These are phyloP conservation scores for Ardeotis arabs DNA, from an alignment of 2,113 vertebrate species.

Conservation along the genomic window DNA sequence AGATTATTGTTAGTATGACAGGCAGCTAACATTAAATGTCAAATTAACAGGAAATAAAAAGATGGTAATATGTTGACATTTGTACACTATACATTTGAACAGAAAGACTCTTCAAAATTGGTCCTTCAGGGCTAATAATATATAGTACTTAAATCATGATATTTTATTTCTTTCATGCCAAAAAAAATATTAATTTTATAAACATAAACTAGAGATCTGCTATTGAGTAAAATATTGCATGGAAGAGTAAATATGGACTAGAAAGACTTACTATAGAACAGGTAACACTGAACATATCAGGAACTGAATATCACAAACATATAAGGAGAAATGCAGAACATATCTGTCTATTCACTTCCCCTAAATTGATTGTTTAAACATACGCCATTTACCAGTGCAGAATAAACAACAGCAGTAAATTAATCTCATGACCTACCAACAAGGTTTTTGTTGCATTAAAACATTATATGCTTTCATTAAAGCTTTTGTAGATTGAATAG, in stretches of 20 bases:
- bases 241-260: neutral
- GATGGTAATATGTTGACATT: constrained; percentile 39
- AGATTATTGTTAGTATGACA: constrained; percentile 53
- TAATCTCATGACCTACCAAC: neutral
- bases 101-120: constrained; percentile 47
- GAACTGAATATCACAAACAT: neutral
- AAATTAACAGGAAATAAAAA: constrained; percentile 72
- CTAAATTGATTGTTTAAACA: neutral
- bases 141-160: neutral
- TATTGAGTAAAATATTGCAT: constrained; percentile 12
- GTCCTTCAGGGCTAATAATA: constrained; percentile 40
- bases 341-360: neutral
- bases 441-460: neutral
- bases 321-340: neutral
- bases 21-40: constrained; percentile 64
- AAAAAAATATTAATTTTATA: constrained; percentile 4
- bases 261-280: neutral
- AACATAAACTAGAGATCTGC: neutral
- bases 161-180: constrained; percentile 18
- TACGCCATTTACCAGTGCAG: neutral
- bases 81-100: constrained; percentile 41
- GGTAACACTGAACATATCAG: neutral
- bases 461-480: neutral
- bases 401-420: neutral
- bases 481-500: neutral